These are phyloP conservation scores for Microvelia longipes DNA, from an alignment of 1,140 invertebrate species.

Conservation along the genomic window DNA sequence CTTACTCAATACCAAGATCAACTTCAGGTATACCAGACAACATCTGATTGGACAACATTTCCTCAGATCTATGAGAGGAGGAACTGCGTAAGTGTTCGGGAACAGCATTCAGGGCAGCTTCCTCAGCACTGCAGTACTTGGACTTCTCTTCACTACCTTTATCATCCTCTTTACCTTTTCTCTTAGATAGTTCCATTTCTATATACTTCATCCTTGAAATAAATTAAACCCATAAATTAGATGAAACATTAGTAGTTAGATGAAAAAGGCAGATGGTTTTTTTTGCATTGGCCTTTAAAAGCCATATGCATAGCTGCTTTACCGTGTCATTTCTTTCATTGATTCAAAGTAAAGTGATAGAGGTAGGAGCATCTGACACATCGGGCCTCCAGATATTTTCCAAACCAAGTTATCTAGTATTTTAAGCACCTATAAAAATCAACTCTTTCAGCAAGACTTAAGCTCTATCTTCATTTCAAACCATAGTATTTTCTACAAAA, in stretches of 20 bases:
- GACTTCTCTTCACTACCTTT: conserved; percentile 31
- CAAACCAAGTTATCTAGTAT: too few relatives aligned
- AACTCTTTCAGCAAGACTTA: too few relatives aligned
- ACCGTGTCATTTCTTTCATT: too few relatives aligned
- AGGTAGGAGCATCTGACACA: too few relatives aligned
- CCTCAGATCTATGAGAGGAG: conserved; percentile 67
- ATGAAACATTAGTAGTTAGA: background rate
- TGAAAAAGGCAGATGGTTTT: background rate
- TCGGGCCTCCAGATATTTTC: too few relatives aligned
- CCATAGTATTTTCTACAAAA: too few relatives aligned
- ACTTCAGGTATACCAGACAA: conserved; percentile 99
- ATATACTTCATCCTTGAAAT: conserved; percentile 82
- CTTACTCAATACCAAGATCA: conserved; percentile 90
- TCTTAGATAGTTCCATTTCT: conserved; percentile 76
- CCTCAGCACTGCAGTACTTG: conserved; percentile 68
- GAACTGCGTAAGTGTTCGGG: conserved; percentile 74
- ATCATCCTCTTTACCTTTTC: conserved; percentile 47
- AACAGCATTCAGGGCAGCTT: conserved; percentile 65
- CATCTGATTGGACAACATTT: conserved; percentile 99
- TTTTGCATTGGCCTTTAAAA: background rate
- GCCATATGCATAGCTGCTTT: background rate
- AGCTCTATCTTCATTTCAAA: too few relatives aligned
- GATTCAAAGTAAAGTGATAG: too few relatives aligned
- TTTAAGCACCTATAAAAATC: too few relatives aligned
- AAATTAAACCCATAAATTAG: conserved; percentile 12